phyloP scores from a whole-genome alignment of 2,113 vertebrate genomes.

The Tapirus terrestris region DNA sequence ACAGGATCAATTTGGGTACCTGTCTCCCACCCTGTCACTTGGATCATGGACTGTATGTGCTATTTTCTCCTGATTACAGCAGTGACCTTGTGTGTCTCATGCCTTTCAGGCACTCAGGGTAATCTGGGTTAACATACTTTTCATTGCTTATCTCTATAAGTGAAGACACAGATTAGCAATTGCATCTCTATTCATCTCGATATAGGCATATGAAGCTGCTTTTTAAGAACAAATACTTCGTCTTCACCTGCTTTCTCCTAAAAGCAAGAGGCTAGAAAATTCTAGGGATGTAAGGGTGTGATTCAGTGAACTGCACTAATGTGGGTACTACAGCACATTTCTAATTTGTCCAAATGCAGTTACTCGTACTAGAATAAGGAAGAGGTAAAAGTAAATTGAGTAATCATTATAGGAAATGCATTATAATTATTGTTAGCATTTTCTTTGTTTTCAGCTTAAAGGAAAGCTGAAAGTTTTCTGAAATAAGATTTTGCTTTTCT shows the following conservation, averaged over 20 bases:
- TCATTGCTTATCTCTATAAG: background rate
- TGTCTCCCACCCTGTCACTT: background rate
- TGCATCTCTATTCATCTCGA: background rate
- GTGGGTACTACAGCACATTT: background rate
- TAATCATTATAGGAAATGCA: background rate
- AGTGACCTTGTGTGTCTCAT: background rate
- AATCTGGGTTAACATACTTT: background rate
- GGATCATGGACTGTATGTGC: background rate
- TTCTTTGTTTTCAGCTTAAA: constrained; percentile 25
- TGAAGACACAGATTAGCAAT: background rate
- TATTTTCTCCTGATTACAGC: background rate
- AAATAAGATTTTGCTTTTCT: background rate
- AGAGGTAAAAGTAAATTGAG: background rate
- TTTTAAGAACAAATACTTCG: background rate
- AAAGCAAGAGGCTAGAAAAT: background rate
- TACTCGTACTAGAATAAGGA: background rate
- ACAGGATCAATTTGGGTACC: background rate
- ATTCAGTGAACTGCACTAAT: background rate
- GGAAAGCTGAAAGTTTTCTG: background rate
- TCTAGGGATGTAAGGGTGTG: background rate
- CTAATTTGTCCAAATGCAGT: background rate
- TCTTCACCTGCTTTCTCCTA: constrained; percentile 6
- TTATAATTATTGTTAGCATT: background rate
- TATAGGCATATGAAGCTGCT: background rate
- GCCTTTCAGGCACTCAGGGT: background rate